A percentile compares a stretch with the other conserved stretches of the same genome.
Evolutionary conservation across 2,797 vertebrate genomes (phyloP).

Genomic region (Bovichtus diacanthus): DNA sequence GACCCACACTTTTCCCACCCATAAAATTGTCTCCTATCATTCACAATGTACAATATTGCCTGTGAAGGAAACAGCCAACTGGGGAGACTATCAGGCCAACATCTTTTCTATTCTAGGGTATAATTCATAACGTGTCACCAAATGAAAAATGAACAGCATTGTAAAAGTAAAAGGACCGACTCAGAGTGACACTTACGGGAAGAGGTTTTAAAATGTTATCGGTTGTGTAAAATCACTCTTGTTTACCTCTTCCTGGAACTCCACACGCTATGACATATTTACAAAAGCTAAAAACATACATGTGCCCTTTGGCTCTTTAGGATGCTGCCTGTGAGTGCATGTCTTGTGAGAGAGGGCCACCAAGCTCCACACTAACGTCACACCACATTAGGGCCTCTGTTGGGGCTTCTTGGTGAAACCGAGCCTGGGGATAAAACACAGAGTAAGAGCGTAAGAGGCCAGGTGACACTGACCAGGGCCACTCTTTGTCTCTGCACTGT

Average conservation of each 20-base stretch:
- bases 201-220: slow-evolving; percentile 3
- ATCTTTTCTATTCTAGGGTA: background rate
- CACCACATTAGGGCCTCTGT: slow-evolving; percentile 40
- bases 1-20: background rate
- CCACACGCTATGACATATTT: slow-evolving; percentile 31
- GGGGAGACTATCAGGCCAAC: background rate
- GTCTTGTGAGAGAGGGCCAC: slow-evolving; percentile 14
- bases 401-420: slow-evolving; percentile 33
- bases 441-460: slow-evolving; percentile 43
- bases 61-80: background rate
- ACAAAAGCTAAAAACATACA: slow-evolving; percentile 25
- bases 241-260: slow-evolving; percentile 16
- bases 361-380: slow-evolving; percentile 34
- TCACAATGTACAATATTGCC: background rate
- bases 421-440: slow-evolving; percentile 46
- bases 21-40: background rate
- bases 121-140: slow-evolving; percentile 7
- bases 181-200: background rate
- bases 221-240: slow-evolving; percentile 10
- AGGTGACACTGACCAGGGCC: slow-evolving; percentile 66
- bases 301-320: slow-evolving; percentile 17
- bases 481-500: slow-evolving; percentile 55
- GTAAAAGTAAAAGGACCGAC: background rate
- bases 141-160: background rate
- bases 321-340: slow-evolving; percentile 29